A percentile compares a stretch with the other conserved stretches of the same genome.
phyloP scores from a whole-genome alignment of 2,888 invertebrate species.

The Brachynemurus nebulosus region DNA sequence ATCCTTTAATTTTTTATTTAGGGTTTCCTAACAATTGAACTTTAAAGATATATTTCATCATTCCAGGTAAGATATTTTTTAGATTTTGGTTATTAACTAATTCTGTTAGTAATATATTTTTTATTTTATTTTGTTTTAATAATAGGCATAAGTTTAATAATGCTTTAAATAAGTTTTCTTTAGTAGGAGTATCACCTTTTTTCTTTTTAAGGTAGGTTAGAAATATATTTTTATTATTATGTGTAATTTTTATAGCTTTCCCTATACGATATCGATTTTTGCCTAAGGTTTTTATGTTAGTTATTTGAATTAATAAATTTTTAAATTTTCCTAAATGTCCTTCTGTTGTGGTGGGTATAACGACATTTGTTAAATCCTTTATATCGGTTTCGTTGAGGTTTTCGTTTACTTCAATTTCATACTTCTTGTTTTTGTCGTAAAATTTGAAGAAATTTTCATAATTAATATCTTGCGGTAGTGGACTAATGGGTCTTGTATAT shows the following conservation, averaged over 20 bases:
- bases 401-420: background rate
- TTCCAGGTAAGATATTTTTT: background rate
- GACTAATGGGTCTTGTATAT: too few relatives aligned
- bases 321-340: background rate
- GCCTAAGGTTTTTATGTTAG: background rate
- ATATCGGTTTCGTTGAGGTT: background rate
- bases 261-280: background rate
- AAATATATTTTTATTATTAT: background rate
- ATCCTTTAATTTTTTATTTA: too few relatives aligned
- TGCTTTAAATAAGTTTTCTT: background rate
- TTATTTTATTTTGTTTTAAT: background rate
- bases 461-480: too few relatives aligned
- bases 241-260: background rate
- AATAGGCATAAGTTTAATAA: background rate
- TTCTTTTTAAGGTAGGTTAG: background rate
- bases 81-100: background rate
- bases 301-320: background rate
- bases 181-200: background rate
- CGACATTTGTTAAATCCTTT: background rate
- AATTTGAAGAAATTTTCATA: background rate
- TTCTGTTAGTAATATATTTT: background rate
- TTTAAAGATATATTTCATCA: background rate
- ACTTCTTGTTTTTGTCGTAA: background rate
- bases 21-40: too few relatives aligned
- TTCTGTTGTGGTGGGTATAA: background rate